Evolutionary conservation across 2,113 vertebrate genomes (phyloP).

Genomic region (Phylloscopus trochiloides): DNA sequence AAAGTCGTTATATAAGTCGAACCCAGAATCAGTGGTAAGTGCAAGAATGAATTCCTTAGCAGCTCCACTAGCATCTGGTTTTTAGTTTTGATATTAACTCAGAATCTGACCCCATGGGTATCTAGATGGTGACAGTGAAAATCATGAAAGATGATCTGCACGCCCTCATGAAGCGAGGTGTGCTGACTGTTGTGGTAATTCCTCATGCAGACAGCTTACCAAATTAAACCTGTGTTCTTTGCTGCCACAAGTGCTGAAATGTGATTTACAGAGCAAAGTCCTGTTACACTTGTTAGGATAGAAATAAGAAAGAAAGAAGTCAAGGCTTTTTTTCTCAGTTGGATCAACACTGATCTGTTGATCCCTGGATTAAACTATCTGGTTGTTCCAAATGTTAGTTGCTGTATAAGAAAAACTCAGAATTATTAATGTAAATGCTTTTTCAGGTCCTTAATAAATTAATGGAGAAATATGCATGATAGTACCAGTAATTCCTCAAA

Average conservation of each 20-base stretch:
- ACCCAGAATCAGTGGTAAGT: not conserved
- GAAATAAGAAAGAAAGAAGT: not conserved
- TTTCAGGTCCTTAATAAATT: not conserved
- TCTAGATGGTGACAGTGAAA: not conserved
- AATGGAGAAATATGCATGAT: not conserved
- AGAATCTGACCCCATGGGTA: not conserved
- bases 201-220: not conserved
- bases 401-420: not conserved
- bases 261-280: not conserved
- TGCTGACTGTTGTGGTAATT: not conserved
- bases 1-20: not conserved
- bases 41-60: not conserved
- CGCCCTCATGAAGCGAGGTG: rapidly evolving
- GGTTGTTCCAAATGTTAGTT: not conserved
- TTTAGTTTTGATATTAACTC: not conserved
- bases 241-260: not conserved
- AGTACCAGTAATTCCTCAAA: not conserved
- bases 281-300: not conserved
- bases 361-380: not conserved
- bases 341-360: rapidly evolving
- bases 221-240: not conserved
- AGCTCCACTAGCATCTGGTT: not conserved
- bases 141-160: not conserved
- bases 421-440: not conserved
- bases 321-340: not conserved